phyloP scores from a whole-genome alignment of 2,113 vertebrate species.

The Empidonax alnorum region DNA sequence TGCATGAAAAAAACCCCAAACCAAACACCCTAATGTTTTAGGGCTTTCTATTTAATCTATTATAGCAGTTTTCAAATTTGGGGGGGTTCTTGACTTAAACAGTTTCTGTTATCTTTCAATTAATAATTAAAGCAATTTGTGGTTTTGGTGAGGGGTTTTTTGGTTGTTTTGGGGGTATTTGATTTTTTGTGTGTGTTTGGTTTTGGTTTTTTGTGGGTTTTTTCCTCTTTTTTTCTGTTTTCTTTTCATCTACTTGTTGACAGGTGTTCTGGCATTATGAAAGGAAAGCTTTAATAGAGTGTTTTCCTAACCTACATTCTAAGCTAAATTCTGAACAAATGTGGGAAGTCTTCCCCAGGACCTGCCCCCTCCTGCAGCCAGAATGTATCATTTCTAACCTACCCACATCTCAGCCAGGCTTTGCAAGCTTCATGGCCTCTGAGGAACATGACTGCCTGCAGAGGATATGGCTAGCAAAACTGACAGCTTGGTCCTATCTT shows the following conservation, averaged over 20 bases:
- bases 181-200: too few species aligned
- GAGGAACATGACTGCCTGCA: not conserved
- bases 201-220: not conserved
- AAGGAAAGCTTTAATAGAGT: not conserved
- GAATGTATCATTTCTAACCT: not conserved
- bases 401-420: not conserved
- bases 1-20: not conserved
- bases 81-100: rapidly evolving
- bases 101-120: not conserved
- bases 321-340: not conserved
- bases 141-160: not conserved
- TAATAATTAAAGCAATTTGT: not conserved
- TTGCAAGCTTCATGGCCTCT: not conserved
- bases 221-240: not conserved
- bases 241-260: not conserved
- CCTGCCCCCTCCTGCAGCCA: not conserved
- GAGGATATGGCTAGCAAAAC: not conserved
- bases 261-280: not conserved
- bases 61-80: not conserved
- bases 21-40: not conserved
- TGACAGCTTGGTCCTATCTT: not conserved
- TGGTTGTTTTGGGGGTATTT: not conserved
- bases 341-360: not conserved
- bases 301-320: not conserved
- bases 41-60: not conserved